Evolutionary conservation across 2,888 invertebrate species (phyloP).

Genomic region (Thysanoteuthis rhombus): DNA sequence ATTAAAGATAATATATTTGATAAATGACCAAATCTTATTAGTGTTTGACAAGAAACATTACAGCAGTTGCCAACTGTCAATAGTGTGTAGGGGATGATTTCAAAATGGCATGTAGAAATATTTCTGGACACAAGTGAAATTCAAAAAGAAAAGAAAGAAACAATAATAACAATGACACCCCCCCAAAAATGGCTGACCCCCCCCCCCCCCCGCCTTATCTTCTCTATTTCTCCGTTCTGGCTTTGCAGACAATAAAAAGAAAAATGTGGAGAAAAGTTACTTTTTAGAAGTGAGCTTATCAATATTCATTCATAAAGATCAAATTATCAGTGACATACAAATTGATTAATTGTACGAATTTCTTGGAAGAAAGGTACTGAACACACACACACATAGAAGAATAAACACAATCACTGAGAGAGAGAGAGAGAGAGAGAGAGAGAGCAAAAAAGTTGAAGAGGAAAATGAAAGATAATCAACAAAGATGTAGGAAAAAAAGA

Average conservation of each 20-base stretch:
- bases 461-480: no score
- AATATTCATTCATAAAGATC: neutral
- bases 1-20: neutral
- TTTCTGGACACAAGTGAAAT: neutral
- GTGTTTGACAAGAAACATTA: neutral
- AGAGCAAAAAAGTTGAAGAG: neutral
- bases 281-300: neutral
- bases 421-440: no score
- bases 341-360: neutral
- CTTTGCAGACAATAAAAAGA: neutral
- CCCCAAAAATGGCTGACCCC: neutral
- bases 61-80: neutral
- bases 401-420: no score
- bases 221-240: neutral
- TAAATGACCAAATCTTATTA: neutral
- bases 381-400: neutral
- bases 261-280: neutral
- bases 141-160: neutral
- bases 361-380: neutral
- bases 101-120: neutral
- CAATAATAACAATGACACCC: neutral
- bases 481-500: no score
- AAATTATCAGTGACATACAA: neutral
- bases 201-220: neutral
- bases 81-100: neutral